Evolutionary conservation across 1,140 invertebrate genomes (phyloP).

Genomic region (Drosophila repleta): DNA sequence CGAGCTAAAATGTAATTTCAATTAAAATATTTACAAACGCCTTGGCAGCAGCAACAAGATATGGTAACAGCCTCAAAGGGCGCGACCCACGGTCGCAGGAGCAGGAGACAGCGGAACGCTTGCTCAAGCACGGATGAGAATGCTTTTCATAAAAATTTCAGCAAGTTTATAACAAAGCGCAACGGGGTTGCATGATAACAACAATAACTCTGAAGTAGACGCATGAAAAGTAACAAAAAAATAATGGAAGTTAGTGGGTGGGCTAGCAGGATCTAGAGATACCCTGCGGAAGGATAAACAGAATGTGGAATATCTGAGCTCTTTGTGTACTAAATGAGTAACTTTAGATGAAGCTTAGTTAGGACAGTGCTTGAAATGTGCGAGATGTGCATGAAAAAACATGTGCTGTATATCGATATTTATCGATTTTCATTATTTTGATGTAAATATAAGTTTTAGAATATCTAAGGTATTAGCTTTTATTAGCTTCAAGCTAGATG

Average conservation of each 20-base stretch:
- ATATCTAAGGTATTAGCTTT: no score
- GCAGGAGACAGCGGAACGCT: not conserved
- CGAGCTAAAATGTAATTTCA: slow-evolving; percentile 68
- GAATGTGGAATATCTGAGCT: no score
- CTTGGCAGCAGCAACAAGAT: slow-evolving; percentile 57
- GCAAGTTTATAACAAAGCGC: slow-evolving; percentile 56
- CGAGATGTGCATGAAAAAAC: no score
- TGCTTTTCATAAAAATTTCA: slow-evolving; percentile 45
- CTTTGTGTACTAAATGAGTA: no score
- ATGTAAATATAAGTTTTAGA: no score
- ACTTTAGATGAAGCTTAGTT: no score
- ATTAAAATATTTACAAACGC: slow-evolving; percentile 72
- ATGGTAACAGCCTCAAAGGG: slow-evolving; percentile 57
- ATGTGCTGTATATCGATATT: not conserved
- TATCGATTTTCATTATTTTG: no score
- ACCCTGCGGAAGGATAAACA: no score
- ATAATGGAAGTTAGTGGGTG: not conserved
- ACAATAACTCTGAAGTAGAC: slow-evolving; percentile 52
- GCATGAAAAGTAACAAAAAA: slow-evolving; percentile 13
- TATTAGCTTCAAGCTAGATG: no score
- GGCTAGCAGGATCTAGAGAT: not conserved
- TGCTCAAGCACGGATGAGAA: slow-evolving; percentile 41
- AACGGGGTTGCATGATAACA: slow-evolving; percentile 54
- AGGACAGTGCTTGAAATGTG: no score
- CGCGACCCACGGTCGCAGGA: slow-evolving; percentile 3